Base-by-base conservation (phyloP, 2,113 vertebrate genomes). In the Pelecanoides urinatrix region DNA sequence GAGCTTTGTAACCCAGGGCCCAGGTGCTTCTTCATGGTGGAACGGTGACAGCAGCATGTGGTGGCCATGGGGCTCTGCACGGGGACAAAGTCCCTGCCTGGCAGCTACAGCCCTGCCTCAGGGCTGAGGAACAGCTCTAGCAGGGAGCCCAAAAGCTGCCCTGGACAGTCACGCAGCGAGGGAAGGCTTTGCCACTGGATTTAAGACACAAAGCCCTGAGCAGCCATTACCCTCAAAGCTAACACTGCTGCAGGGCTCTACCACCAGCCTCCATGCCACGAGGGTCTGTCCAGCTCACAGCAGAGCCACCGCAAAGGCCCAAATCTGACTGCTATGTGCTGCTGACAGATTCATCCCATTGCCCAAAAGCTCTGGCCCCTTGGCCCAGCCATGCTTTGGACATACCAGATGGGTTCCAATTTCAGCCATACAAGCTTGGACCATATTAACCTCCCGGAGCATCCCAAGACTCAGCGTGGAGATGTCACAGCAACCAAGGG, bases 341-440 rank as follows among this genome's bases (percentile, higher is more conserved):
- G 52, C 59, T 42, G 15, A 66, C 16, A 49, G 45, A 61, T 73
- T 42, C 29, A 55, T 49, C 26, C 36, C 22, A 25, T 1, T 14
- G n/a, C 29, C 17, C 55, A 87, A 74, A 80, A 47, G 18, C 16
- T 68, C 23, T 8, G 53, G 10, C 10, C n/a, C 30, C 15, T 68
- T 27, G 30, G n/a, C 22, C 19, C 16, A 88, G 29, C 20, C 20
- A 20, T 2, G 6, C 17, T 61, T n/a, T 40, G 27, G 42, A 58
- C 0, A 0, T 38, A 50, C 9, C 2, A 2, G 7, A 22, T 18
- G 11, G 12, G 49, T 66, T 71, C 40, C 44, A 20, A 62, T 53
- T 56, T 40, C 52, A 50, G 42, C 16, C 42, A 50, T 2, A 1
- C 32, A 80, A 80, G 34, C 14, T 84, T 67, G 44, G 36, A 29